Evolutionary conservation across 2,888 invertebrate genomes (phyloP).

Genomic region (Byasa hedistus): DNA sequence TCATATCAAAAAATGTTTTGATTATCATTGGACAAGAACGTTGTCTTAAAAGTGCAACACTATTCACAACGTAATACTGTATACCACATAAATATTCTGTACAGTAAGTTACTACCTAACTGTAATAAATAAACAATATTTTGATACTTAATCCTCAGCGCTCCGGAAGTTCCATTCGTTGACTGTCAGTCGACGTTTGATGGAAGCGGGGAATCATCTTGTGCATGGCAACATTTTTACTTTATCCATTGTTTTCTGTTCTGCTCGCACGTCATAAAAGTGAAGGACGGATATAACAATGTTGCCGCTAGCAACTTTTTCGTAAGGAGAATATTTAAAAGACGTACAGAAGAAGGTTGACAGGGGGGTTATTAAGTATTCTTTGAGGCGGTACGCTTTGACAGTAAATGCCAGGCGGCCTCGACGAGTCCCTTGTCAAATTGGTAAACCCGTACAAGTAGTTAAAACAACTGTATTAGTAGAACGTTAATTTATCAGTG

Average conservation of each 20-base stretch:
- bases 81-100: not conserved
- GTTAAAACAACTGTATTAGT: constrained; percentile 12
- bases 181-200: not conserved
- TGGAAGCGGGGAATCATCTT: not conserved
- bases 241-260: constrained; percentile 10
- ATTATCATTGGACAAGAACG: not conserved
- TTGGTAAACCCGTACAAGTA: constrained; percentile 9
- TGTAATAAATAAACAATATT: not conserved
- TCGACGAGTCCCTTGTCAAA: constrained; percentile 14
- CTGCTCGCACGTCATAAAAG: constrained; percentile 25
- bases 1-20: too few relatives aligned
- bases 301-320: constrained; percentile 26
- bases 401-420: constrained; percentile 24
- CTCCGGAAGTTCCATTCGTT: not conserved
- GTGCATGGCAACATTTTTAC: not conserved
- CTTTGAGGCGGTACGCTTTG: constrained; percentile 22
- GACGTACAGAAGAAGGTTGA: constrained; percentile 21
- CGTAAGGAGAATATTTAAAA: constrained; percentile 28
- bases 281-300: constrained; percentile 26
- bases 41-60: not conserved
- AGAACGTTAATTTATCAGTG: not conserved
- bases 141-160: not conserved
- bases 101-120: not conserved
- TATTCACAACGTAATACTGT: not conserved
- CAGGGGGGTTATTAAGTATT: constrained; percentile 29